Percentiles rank a stretch among this genome's conserved stretches.
These are phyloP conservation scores for Zaprionus bogoriensis DNA, from an alignment of 2,888 invertebrate species.

Conservation along the genomic window DNA sequence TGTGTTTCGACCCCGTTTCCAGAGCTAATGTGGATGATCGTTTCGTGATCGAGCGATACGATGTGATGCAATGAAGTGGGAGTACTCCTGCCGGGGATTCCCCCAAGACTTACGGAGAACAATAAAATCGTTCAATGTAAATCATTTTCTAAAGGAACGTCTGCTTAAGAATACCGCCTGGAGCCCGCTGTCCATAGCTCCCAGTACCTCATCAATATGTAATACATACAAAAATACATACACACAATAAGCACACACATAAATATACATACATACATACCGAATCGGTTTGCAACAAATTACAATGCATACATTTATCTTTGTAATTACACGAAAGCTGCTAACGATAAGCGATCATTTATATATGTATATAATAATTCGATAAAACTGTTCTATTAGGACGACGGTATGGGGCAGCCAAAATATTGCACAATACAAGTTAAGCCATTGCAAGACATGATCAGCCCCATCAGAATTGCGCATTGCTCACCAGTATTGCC, in stretches of 20 bases:
- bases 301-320: slow-evolving; percentile 27
- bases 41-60: slow-evolving; percentile 14
- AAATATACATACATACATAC: slow-evolving; percentile 38
- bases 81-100: slow-evolving; percentile 17
- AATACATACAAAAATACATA: slow-evolving; percentile 45
- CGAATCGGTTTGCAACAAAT: slow-evolving; percentile 50
- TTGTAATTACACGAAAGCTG: slow-evolving; percentile 52
- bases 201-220: slow-evolving; percentile 8
- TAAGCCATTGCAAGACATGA: neutral
- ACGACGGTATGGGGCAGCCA: slow-evolving; percentile 21
- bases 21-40: slow-evolving; percentile 28
- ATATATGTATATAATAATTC: slow-evolving; percentile 42
- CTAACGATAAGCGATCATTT: slow-evolving; percentile 52
- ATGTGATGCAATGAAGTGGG: slow-evolving; percentile 17
- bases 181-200: slow-evolving; percentile 7
- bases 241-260: slow-evolving; percentile 21
- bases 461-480: neutral
- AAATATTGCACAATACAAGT: slow-evolving; percentile 21
- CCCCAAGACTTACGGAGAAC: slow-evolving; percentile 17
- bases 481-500: neutral
- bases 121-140: slow-evolving; percentile 12
- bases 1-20: slow-evolving; percentile 31
- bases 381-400: slow-evolving; percentile 4
- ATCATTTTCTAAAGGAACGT: slow-evolving; percentile 19
- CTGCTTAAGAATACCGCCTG: slow-evolving; percentile 17